Base-by-base conservation (phyloP, 2,888 invertebrate genomes). In the Megalurothrips usitatus region DNA sequence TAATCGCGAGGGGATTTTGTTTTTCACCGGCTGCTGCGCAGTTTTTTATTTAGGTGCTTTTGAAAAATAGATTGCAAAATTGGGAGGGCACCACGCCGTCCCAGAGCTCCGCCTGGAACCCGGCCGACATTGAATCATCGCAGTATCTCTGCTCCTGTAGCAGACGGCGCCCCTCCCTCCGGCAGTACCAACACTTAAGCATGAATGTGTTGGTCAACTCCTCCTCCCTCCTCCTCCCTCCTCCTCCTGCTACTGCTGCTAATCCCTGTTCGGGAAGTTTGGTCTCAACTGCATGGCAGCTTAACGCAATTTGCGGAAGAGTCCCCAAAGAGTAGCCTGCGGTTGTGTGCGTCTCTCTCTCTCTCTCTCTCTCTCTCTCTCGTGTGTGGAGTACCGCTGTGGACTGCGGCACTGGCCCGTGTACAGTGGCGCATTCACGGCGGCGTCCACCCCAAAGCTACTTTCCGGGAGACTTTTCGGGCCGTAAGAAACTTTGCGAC, bases 281-380 rank as follows among this genome's bases (percentile, higher is more conserved):
- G 26, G 23, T 26, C 26, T 75, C 68, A 75, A 75, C 68, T 75
- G 68, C 68, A 9, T 12, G 68, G 23, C 68, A 75, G 68, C 68
- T 75, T 75, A 75, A 75, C 68, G 68, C 68, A 75, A 75, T 75
- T 75, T 75, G 68, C 26, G 68, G 26, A 26, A 23, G 68, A 75
- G 68, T 58, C 58, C 58, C 58, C 58, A 19, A 58, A 58, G 58
- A 58, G 58, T 58, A 17, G 58, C 58, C 14, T 58, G 34, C 34
- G 34, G 3, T 2, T 43, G 34, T 43, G 34, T 43, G 34, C 6
- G 34, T 43, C n/a, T n/a, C n/a, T n/a, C n/a, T n/a, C n/a, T n/a
- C n/a, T n/a, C n/a, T n/a, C n/a, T n/a, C n/a, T n/a, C n/a, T n/a
- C n/a, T n/a, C n/a, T n/a, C n/a, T n/a, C n/a, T n/a, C n/a, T n/a